Conservation (phyloP, 2,888 invertebrate species). For the Campoplex capitator region DNA sequence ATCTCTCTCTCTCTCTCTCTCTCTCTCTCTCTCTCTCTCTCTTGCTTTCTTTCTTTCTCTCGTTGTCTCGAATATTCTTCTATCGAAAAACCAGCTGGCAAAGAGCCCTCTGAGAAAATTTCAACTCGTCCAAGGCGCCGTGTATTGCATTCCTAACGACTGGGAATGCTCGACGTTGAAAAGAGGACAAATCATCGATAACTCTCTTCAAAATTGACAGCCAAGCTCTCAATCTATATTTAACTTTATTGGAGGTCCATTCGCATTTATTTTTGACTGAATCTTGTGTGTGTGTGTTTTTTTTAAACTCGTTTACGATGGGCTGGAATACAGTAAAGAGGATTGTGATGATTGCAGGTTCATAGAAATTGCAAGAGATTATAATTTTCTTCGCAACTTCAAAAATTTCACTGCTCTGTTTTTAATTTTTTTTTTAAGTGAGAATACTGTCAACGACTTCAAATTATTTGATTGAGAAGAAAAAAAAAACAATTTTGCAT, state of each 20-base stretch:
- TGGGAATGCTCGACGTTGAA: slow-evolving; percentile 15
- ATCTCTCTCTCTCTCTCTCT: background rate
- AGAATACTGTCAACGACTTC: no score
- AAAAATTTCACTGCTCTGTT: background rate
- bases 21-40: background rate
- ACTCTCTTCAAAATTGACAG: slow-evolving; percentile 1
- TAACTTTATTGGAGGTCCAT: background rate
- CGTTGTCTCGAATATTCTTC: slow-evolving; percentile 17
- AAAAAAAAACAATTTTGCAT: background rate
- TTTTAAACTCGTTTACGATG: background rate
- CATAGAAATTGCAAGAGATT: background rate
- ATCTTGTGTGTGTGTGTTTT: background rate
- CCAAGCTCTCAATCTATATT: background rate
- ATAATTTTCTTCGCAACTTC: background rate
- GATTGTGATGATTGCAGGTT: background rate
- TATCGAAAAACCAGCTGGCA: slow-evolving; percentile 55
- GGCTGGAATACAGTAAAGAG: background rate
- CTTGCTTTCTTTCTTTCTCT: background rate
- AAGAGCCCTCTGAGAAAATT: slow-evolving; percentile 49
- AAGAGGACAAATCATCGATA: background rate
- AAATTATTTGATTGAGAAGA: background rate
- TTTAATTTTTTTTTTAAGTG: background rate
- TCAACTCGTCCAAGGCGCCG: slow-evolving; percentile 22
- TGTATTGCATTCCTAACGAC: slow-evolving; percentile 47
- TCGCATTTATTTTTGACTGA: background rate